Percentiles rank a stretch among this genome's conserved stretches.
These are phyloP conservation scores for Diplodus sargus DNA, from an alignment of 2,797 vertebrate species.

Conservation along the genomic window DNA sequence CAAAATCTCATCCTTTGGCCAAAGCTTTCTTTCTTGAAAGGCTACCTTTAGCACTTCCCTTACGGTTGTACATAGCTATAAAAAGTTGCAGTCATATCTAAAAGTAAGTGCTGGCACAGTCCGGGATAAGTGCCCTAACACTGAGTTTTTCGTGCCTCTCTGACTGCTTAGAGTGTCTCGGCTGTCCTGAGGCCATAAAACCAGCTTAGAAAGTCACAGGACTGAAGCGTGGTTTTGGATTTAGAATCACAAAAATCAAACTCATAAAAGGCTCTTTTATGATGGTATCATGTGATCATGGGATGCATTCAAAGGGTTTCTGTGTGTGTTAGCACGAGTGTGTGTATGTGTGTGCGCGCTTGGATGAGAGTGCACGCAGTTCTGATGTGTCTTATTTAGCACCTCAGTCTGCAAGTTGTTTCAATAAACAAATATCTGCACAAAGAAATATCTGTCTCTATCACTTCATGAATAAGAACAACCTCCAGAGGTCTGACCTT, in stretches of 20 bases:
- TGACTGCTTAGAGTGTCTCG: slow-evolving; percentile 22
- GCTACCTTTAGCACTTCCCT: background rate
- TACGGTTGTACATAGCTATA: background rate
- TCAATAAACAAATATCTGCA: background rate
- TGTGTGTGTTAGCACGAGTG: background rate
- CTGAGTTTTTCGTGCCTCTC: background rate
- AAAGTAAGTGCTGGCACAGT: slow-evolving; percentile 5
- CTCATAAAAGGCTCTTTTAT: slow-evolving; percentile 74
- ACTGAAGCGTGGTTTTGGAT: slow-evolving; percentile 60
- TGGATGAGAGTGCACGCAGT: background rate
- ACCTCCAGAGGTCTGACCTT: slow-evolving; percentile 29
- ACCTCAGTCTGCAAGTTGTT: slow-evolving; percentile 9
- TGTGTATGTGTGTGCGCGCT: background rate
- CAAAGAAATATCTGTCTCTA: slow-evolving; percentile 15
- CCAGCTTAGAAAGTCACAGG: slow-evolving; percentile 76
- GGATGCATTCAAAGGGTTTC: slow-evolving; percentile 43
- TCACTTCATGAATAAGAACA: slow-evolving; percentile 9
- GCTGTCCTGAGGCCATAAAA: slow-evolving; percentile 54
- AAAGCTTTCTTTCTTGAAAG: background rate
- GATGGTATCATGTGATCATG: slow-evolving; percentile 72
- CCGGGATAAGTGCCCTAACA: background rate
- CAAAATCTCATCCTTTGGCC: slow-evolving; percentile 66
- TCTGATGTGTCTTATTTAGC: background rate
- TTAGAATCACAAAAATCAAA: slow-evolving; percentile 65
- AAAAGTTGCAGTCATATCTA: background rate